Percentiles rank a stretch among this genome's conserved stretches.
These are phyloP conservation scores for Ellobium chinense DNA, from an alignment of 2,888 invertebrate genomes.

Conservation along the genomic window DNA sequence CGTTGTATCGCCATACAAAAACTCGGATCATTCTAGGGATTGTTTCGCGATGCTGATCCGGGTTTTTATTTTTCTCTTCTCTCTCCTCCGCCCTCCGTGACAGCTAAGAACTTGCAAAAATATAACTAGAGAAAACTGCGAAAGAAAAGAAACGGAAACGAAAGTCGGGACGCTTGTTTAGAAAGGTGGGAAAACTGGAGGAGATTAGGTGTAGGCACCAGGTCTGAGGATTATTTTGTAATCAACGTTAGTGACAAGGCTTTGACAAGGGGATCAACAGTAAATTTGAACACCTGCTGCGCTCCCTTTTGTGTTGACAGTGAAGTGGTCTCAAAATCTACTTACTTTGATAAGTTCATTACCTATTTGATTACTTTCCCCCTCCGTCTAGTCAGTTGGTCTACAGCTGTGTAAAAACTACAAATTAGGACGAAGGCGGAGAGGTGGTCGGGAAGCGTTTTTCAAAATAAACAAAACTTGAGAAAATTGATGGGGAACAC, in stretches of 20 bases:
- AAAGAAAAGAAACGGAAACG: not conserved
- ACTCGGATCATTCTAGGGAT: not conserved
- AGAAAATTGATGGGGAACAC: too few species aligned
- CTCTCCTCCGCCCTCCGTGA: too few species aligned
- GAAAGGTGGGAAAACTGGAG: not conserved
- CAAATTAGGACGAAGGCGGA: too few species aligned
- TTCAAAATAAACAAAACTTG: too few species aligned
- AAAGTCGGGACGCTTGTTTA: not conserved
- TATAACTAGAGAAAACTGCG: not conserved
- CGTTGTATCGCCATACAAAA: not conserved
- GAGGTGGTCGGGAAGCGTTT: too few species aligned
- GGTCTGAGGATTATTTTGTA: not conserved
- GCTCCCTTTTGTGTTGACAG: too few species aligned
- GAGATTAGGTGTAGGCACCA: not conserved
- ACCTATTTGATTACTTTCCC: too few species aligned
- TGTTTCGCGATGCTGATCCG: not conserved
- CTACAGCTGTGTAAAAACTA: too few species aligned
- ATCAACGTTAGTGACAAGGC: not conserved
- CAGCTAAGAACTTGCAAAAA: not conserved
- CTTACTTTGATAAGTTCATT: too few species aligned
- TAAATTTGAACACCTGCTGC: not conserved
- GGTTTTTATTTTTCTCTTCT: too few species aligned
- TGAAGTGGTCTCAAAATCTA: too few species aligned
- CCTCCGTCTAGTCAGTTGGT: too few species aligned
- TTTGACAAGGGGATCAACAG: not conserved